phyloP scores from a whole-genome alignment of 2,797 vertebrate genomes.

The Halcyon chelicuti region DNA sequence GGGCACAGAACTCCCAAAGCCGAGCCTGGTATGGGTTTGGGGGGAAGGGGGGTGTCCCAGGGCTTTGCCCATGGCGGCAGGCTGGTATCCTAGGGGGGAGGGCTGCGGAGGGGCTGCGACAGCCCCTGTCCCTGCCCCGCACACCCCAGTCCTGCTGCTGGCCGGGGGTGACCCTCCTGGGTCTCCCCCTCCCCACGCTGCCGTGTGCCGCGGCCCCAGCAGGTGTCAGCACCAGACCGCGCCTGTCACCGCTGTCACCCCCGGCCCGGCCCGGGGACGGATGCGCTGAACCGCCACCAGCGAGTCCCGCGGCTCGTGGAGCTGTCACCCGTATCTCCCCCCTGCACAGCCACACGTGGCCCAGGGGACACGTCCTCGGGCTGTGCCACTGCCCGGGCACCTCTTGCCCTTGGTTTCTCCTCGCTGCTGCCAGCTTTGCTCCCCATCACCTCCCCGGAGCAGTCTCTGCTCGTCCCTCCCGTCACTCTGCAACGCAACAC shows the following conservation, averaged over 20 bases:
- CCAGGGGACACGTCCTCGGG: neutral
- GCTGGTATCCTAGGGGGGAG: neutral
- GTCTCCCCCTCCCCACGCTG: neutral
- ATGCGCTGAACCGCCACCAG: neutral
- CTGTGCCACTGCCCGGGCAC: neutral
- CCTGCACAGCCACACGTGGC: rapidly evolving
- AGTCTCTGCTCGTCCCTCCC: neutral
- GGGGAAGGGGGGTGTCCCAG: neutral
- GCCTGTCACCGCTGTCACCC: neutral
- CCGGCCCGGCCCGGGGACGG: no score
- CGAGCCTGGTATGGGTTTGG: neutral
- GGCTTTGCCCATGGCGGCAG: neutral
- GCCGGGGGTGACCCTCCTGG: neutral
- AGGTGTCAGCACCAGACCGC: neutral
- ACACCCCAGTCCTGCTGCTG: neutral
- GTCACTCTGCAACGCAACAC: rapidly evolving
- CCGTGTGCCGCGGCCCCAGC: neutral
- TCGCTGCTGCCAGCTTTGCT: neutral
- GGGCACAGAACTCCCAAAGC: no score
- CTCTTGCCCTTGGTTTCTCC: neutral
- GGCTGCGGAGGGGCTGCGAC: neutral
- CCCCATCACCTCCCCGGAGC: neutral
- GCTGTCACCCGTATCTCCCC: neutral
- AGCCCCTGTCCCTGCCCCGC: neutral
- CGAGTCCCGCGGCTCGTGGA: neutral